Evolutionary conservation across 2,113 vertebrate genomes (phyloP), one percentile per base, ranked within the genome.

Genomic region (Semicossyphus pulcher): DNA sequence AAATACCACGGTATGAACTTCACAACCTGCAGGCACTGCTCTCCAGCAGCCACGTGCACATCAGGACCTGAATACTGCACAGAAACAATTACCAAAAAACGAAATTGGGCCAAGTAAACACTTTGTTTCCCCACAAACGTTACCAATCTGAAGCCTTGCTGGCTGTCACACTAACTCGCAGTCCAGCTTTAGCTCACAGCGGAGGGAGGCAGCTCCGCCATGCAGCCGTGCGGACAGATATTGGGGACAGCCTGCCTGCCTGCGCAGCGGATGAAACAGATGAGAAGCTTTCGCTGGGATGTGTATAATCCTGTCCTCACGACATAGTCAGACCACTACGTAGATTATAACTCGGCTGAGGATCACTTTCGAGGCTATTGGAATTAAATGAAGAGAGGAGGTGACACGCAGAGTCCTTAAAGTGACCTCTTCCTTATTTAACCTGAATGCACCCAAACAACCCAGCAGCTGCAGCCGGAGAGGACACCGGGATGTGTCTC

Each of bases 251-350:
- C 8, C 4, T 9, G 32, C 23, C 25, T 6, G 34, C 25, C 59
- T 45, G 61, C 53, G 45, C 62, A 73, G 62, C 57, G 80, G 78
- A 83, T 85, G 82, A 75, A 67, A 76, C 76, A 81, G 84, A 85
- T 84, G 84, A 85, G 42, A 80, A 78, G 86, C 80, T 89, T 83
- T 86, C 76, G 56, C 54, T 45, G 54, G 79, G 67, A 67, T 61
- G 78, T 77, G 63, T 31, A 18, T 86, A 89, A 92, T 86, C 86
- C 84, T 45, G 76, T 78, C 54, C 84, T 74, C 73, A 39, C 75
- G 48, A 54, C 77, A 69, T 72, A 67, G 67, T 81, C 80, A 72
- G 76, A 76, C 45, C 75, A 72, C 41, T 70, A 59, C 60, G 25
- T 54, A 77, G 73, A 78, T 86, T 77, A 77, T 10, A 75, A 59